Evolutionary conservation across 2,797 vertebrate genomes (phyloP).

Genomic region (Coranthus polyacanthus): DNA sequence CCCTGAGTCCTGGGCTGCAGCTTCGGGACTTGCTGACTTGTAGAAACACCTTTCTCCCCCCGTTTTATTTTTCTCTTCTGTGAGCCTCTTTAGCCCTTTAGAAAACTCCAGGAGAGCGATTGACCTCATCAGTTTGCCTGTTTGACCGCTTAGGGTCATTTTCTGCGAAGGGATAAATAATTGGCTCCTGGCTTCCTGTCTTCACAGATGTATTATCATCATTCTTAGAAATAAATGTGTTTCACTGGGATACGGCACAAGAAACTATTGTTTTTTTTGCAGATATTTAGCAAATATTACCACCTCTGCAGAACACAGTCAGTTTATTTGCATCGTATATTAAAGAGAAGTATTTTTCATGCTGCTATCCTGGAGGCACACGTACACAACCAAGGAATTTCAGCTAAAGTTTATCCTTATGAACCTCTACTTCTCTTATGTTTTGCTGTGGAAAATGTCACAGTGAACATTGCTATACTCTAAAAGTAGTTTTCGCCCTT

Average conservation of each 20-base stretch:
- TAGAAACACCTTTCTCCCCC: constrained; percentile 57
- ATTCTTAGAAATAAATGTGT: constrained; percentile 64
- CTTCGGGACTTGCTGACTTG: constrained; percentile 80
- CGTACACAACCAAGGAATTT: no score
- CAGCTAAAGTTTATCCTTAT: constrained; percentile 4
- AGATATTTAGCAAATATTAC: constrained; percentile 69
- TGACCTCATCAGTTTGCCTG: constrained; percentile 67
- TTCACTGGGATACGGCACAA: no score
- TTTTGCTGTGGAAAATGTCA: constrained; percentile 2
- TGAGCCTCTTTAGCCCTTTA: constrained; percentile 46
- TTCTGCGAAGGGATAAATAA: constrained; percentile 61
- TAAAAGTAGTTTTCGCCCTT: constrained; percentile 21
- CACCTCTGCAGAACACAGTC: constrained; percentile 39
- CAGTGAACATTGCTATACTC: background rate
- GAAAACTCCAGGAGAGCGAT: constrained; percentile 57
- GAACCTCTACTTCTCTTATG: constrained; percentile 3
- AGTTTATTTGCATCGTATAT: no score
- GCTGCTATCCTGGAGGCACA: no score
- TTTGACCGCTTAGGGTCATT: constrained; percentile 48
- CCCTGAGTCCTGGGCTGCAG: constrained; percentile 54
- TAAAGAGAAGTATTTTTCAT: no score
- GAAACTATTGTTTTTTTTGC: constrained; percentile 61
- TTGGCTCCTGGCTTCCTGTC: constrained; percentile 53
- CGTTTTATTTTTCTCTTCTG: constrained; percentile 50
- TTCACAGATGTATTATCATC: constrained; percentile 59